phyloP scores from a whole-genome alignment of 1,140 invertebrate species.

The Drosophila eugracilis region DNA sequence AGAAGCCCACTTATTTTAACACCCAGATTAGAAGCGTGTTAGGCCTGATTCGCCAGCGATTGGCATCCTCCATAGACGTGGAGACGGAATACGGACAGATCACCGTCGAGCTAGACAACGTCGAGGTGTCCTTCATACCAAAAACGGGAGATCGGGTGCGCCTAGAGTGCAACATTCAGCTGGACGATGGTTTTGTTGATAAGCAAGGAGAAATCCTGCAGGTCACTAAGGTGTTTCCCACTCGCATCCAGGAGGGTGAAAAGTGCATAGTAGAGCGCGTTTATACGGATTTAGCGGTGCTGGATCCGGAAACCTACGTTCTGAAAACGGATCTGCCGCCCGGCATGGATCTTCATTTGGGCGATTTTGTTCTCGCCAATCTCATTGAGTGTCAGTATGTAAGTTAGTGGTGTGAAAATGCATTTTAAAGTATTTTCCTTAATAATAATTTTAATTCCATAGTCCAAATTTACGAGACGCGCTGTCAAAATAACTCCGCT shows the following conservation, averaged over 20 bases:
- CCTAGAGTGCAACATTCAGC: conserved; percentile 66
- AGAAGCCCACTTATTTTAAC: conserved; percentile 83
- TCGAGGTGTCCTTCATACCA: conserved; percentile 85
- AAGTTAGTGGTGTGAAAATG: conserved; percentile 13
- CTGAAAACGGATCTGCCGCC: conserved; percentile 47
- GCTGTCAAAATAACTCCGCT: conserved; percentile 60
- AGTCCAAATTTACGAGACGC: conserved; percentile 60
- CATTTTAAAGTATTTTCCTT: background rate
- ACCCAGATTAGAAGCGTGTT: conserved; percentile 85
- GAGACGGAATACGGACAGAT: conserved; percentile 86
- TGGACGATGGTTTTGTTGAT: conserved; percentile 65
- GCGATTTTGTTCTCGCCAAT: conserved; percentile 64
- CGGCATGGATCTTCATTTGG: conserved; percentile 41
- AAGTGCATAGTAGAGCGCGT: conserved; percentile 54
- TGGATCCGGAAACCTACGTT: conserved; percentile 49
- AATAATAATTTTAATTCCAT: background rate
- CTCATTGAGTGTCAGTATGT: conserved; percentile 74
- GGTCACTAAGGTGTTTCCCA: conserved; percentile 55
- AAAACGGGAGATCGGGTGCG: conserved; percentile 59
- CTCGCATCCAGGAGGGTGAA: conserved; percentile 37
- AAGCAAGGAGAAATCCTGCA: conserved; percentile 70
- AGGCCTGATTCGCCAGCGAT: conserved; percentile 86
- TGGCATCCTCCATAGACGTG: conserved; percentile 85
- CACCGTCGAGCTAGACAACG: conserved; percentile 86
- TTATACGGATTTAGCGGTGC: conserved; percentile 36